phyloP scores from a whole-genome alignment of 2,113 vertebrate genomes.

The Ciconia maguari region DNA sequence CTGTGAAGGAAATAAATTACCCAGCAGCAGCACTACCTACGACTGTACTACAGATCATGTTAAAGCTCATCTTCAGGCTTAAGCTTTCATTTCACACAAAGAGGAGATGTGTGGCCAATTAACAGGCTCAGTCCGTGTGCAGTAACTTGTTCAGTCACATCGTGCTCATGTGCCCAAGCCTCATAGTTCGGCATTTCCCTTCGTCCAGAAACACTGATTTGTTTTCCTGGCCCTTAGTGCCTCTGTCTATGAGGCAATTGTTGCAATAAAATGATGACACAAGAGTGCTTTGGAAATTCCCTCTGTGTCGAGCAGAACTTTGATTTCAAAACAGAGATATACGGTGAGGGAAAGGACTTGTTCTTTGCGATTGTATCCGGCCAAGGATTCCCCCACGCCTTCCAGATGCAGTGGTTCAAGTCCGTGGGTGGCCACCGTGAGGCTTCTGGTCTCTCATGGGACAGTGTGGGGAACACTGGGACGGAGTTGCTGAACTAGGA shows the following conservation, averaged over 20 bases:
- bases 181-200: not conserved
- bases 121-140: not conserved
- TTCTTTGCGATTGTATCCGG: not conserved
- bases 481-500: not conserved
- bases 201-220: not conserved
- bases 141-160: not conserved
- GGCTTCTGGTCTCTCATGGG: not conserved
- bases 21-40: not conserved
- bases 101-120: not conserved
- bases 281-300: not conserved
- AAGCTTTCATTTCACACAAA: not conserved
- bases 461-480: not conserved
- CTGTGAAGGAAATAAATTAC: not conserved
- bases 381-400: not conserved
- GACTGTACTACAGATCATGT: not conserved
- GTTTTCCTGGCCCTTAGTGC: not conserved
- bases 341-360: not conserved
- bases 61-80: not conserved
- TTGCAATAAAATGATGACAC: not conserved
- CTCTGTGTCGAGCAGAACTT: fast-evolving
- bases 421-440: not conserved
- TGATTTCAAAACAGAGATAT: not conserved
- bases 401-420: not conserved
- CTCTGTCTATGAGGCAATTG: not conserved
- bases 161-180: not conserved